Evolutionary conservation across 1,140 invertebrate genomes (phyloP).

Genomic region (Metopolophium dirhodum): DNA sequence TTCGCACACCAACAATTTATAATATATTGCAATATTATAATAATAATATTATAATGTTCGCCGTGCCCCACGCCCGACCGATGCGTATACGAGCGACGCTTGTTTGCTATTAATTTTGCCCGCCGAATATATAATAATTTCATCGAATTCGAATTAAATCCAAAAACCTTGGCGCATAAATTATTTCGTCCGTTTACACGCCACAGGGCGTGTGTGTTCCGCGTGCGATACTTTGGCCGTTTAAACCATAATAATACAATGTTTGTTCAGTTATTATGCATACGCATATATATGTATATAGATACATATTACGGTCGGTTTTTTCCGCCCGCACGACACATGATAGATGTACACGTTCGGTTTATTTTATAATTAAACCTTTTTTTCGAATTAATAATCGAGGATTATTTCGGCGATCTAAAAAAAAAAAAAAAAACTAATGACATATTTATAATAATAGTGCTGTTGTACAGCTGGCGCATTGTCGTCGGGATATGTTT

Average conservation of each 20-base stretch:
- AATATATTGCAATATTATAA: background rate
- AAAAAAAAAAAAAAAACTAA: background rate
- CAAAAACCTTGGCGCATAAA: background rate
- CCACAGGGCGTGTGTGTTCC: background rate
- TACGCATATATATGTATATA: background rate
- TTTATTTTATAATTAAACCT: background rate
- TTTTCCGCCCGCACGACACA: background rate
- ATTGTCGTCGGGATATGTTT: background rate
- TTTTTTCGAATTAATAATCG: background rate
- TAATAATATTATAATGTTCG: background rate
- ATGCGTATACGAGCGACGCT: background rate
- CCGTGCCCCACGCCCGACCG: background rate
- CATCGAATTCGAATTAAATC: slow-evolving; percentile 18
- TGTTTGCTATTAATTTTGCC: slow-evolving; percentile 14
- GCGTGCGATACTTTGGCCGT: background rate
- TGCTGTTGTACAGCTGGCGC: background rate
- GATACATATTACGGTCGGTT: background rate
- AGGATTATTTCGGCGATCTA: background rate
- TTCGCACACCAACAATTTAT: background rate
- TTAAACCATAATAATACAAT: background rate
- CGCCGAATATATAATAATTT: background rate
- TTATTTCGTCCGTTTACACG: background rate
- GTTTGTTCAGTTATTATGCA: slow-evolving; percentile 14
- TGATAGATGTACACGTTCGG: background rate
- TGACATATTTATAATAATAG: background rate